phyloP scores from a whole-genome alignment of 2,888 invertebrate species.

The Andrena chrysosceles region DNA sequence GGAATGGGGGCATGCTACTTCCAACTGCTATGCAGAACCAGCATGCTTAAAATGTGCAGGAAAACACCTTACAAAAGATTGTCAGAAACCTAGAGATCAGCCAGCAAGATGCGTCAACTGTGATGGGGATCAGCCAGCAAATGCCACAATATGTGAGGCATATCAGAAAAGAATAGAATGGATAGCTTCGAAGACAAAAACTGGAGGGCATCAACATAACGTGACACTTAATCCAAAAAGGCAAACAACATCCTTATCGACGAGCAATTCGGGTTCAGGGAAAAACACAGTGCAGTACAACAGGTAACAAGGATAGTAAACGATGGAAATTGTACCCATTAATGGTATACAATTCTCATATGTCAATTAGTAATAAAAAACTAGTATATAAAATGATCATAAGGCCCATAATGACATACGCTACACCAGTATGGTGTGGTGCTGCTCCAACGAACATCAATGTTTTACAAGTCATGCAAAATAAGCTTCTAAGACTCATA shows the following conservation, averaged over 20 bases:
- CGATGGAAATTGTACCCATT: too few species aligned
- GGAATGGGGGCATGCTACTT: constrained; percentile 10
- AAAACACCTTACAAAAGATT: too few species aligned
- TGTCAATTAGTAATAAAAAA: constrained; percentile 62
- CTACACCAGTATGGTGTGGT: constrained; percentile 69
- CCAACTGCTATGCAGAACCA: constrained; percentile 8
- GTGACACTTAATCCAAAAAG: neutral
- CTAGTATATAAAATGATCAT: constrained; percentile 69
- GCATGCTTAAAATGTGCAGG: too few species aligned
- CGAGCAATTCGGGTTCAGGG: constrained; percentile 76
- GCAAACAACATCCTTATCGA: constrained; percentile 50
- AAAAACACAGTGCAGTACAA: constrained; percentile 69
- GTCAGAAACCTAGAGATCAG: too few species aligned
- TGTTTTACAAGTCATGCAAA: constrained; percentile 64
- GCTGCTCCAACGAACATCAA: constrained; percentile 44
- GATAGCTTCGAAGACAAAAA: too few species aligned
- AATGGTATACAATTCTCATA: too few species aligned
- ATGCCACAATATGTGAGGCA: too few species aligned
- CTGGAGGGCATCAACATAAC: too few species aligned
- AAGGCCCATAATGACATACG: constrained; percentile 69
- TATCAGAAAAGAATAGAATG: too few species aligned
- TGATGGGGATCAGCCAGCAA: too few species aligned
- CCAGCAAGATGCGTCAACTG: too few species aligned
- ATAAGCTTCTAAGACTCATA: constrained; percentile 55
- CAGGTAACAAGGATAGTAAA: constrained; percentile 73